Conservation (phyloP, 2,113 vertebrate species). For the Lagenorhynchus albirostris region DNA sequence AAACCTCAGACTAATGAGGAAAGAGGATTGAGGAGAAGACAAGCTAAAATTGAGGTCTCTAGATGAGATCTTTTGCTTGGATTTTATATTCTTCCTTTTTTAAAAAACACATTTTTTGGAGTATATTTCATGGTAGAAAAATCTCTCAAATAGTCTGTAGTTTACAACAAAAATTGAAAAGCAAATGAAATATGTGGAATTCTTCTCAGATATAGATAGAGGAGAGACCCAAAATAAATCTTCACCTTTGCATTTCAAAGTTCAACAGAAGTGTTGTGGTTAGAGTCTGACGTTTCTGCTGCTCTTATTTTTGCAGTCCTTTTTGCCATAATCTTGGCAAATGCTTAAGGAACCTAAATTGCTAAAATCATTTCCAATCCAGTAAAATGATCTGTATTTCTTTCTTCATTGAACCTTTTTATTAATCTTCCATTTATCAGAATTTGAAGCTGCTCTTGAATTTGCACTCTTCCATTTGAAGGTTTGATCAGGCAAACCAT, state of each 20-base stretch:
- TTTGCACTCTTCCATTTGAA: neutral
- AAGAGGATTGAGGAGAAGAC: neutral
- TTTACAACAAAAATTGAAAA: neutral
- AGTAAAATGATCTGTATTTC: neutral
- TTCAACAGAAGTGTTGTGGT: neutral
- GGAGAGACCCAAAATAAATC: neutral
- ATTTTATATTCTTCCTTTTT: neutral
- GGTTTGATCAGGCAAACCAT: neutral
- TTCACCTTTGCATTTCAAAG: neutral
- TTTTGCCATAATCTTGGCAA: neutral
- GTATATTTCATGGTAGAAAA: slow-evolving; percentile 12
- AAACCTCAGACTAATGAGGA: slow-evolving; percentile 3
- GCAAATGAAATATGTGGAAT: neutral
- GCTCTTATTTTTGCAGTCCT: neutral
- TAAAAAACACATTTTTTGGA: neutral
- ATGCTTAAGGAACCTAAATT: neutral
- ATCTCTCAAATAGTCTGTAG: neutral
- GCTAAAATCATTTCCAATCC: neutral
- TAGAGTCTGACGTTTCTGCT: neutral
- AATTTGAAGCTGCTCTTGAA: neutral
- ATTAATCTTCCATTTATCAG: neutral
- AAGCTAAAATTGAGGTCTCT: neutral
- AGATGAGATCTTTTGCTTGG: neutral
- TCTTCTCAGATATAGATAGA: neutral
- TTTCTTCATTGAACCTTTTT: neutral